Evolutionary conservation across 1,140 invertebrate genomes (phyloP).

Genomic region (Rhagoletis pomonella): DNA sequence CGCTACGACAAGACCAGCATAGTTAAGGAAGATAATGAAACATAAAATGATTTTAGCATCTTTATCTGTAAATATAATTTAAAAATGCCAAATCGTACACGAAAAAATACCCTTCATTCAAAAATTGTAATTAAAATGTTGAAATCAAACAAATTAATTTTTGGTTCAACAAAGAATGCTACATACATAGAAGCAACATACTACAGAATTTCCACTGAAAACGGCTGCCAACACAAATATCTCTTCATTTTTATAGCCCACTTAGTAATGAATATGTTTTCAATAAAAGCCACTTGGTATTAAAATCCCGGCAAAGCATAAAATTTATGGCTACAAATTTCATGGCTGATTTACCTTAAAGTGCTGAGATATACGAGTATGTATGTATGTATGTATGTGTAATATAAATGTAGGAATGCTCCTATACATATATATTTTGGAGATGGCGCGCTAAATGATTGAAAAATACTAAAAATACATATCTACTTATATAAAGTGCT

Average conservation of each 20-base stretch:
- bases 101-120: no score
- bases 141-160: no score
- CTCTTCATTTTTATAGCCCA: background rate
- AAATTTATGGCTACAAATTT: slow-evolving; percentile 17
- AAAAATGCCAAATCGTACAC: no score
- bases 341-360: slow-evolving; percentile 6
- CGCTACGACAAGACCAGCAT: no score
- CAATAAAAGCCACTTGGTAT: background rate
- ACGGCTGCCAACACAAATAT: background rate
- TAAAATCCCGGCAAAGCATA: background rate
- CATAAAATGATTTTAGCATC: no score
- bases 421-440: background rate
- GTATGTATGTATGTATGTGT: no score
- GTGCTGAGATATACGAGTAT: background rate
- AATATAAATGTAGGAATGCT: background rate
- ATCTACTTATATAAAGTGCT: background rate
- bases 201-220: no score
- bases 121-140: no score
- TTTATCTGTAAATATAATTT: no score
- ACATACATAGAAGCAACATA: no score
- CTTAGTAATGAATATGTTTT: background rate
- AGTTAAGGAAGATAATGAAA: no score
- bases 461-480: background rate
- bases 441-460: background rate
- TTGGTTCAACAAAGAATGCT: no score